Percentiles rank a stretch among this genome's conserved stretches.
phyloP scores from a whole-genome alignment of 2,113 vertebrate genomes.

The Falcunculus frontatus region DNA sequence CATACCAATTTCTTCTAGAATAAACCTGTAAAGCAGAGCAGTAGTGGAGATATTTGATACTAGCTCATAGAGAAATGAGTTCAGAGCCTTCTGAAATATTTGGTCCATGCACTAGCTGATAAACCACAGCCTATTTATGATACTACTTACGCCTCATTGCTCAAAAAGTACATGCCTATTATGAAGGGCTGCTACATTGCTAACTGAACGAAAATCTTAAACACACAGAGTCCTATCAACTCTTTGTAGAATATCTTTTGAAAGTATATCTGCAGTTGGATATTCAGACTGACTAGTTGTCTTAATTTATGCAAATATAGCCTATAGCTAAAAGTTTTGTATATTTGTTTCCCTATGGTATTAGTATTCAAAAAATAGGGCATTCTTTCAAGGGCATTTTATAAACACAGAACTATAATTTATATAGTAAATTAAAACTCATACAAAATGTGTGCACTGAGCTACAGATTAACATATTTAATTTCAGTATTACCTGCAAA shows the following conservation, averaged over 20 bases:
- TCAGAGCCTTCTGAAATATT: conserved; percentile 45
- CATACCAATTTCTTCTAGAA: neutral
- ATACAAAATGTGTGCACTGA: conserved; percentile 76
- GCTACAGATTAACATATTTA: conserved; percentile 84
- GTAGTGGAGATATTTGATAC: conserved; percentile 7
- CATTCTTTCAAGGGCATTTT: conserved; percentile 76
- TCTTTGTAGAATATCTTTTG: conserved; percentile 43
- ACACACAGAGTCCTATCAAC: conserved; percentile 33
- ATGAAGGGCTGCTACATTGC: conserved; percentile 36
- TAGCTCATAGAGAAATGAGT: conserved; percentile 22
- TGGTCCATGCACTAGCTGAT: conserved; percentile 43
- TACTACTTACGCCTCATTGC: conserved; percentile 60
- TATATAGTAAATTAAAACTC: conserved; percentile 81
- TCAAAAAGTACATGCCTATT: conserved; percentile 61
- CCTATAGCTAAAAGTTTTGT: conserved; percentile 74
- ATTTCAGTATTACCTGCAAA: conserved; percentile 84
- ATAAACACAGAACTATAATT: conserved; percentile 76
- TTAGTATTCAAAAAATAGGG: conserved; percentile 73
- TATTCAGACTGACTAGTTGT: conserved; percentile 39
- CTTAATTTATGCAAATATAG: conserved; percentile 75
- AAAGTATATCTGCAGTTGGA: conserved; percentile 55
- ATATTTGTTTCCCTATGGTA: conserved; percentile 72
- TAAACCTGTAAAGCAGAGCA: conserved; percentile 25
- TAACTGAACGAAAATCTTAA: conserved; percentile 70
- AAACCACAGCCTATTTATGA: conserved; percentile 60